phyloP scores from a whole-genome alignment of 2,888 invertebrate species.

The Polyommatus icarus region DNA sequence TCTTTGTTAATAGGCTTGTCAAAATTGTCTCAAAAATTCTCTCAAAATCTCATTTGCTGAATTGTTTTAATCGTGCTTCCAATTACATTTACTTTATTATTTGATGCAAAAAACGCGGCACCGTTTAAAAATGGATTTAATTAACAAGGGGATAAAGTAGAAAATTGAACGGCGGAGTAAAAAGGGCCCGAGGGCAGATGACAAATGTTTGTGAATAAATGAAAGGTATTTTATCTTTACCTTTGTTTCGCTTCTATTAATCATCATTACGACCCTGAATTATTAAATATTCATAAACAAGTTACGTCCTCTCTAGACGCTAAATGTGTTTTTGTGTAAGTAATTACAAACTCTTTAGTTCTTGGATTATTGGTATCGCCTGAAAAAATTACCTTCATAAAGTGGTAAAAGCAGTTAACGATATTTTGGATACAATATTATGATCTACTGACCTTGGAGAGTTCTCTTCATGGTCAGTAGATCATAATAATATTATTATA shows the following conservation, averaged over 20 bases:
- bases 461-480: no score
- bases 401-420: no score
- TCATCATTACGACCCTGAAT: slow-evolving; percentile 16
- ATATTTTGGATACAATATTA: no score
- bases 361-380: neutral
- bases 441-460: no score
- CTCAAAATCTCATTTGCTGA: neutral
- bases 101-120: neutral
- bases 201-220: slow-evolving; percentile 22
- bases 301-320: neutral
- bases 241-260: slow-evolving; percentile 20
- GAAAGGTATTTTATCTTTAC: slow-evolving; percentile 20
- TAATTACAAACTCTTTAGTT: neutral
- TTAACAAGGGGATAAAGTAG: neutral
- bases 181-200: slow-evolving; percentile 8
- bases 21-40: neutral
- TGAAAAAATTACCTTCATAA: no score
- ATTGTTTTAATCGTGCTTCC: slow-evolving; percentile 6
- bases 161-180: neutral
- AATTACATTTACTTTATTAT: slow-evolving; percentile 19
- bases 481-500: no score
- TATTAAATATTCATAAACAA: slow-evolving; percentile 21
- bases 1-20: neutral
- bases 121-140: slow-evolving; percentile 1
- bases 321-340: neutral